Percentiles rank a stretch among this genome's conserved stretches.
Conservation (phyloP, 1,140 invertebrate genomes). For the Pseudomyrmex pallidus region DNA sequence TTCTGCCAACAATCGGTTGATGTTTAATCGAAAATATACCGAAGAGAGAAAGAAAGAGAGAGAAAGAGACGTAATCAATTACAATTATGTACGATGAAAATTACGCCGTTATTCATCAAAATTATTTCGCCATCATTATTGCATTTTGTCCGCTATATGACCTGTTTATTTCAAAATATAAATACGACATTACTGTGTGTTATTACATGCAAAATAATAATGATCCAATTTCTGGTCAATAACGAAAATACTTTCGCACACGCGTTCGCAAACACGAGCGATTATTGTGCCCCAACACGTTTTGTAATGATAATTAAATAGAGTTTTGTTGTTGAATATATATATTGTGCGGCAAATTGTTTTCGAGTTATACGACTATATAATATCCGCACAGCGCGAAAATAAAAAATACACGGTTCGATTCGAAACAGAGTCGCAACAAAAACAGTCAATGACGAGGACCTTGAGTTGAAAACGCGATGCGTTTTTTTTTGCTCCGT, state of each 20-base stretch:
- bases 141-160: background rate
- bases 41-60: background rate
- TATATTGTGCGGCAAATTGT: background rate
- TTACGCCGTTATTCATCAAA: constrained; percentile 2
- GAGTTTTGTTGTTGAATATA: background rate
- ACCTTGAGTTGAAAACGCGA: background rate
- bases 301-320: constrained; percentile 11
- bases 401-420: no score
- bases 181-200: no score
- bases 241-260: constrained; percentile 16
- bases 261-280: no score
- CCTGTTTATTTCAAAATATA: background rate
- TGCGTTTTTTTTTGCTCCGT: background rate
- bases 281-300: constrained; percentile 11
- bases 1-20: background rate
- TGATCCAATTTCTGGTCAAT: background rate
- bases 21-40: background rate
- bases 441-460: background rate
- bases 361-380: background rate
- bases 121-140: constrained; percentile 7
- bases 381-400: background rate
- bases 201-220: constrained; percentile 13
- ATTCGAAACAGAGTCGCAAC: background rate
- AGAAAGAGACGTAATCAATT: no score
- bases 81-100: background rate